phyloP scores from a whole-genome alignment of 2,797 vertebrate genomes.

The Microcaecilia unicolor region DNA sequence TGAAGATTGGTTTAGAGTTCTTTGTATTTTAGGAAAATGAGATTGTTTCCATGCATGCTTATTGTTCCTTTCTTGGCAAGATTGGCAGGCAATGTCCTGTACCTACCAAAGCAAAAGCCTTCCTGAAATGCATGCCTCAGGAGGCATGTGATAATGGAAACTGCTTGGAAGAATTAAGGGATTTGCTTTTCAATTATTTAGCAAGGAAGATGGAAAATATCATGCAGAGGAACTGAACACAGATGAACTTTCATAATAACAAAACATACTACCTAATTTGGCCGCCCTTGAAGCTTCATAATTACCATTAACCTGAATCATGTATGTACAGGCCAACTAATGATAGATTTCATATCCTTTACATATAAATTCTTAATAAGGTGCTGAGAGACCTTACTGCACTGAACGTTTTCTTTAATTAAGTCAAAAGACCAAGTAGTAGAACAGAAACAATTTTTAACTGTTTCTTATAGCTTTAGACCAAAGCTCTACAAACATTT shows the following conservation, averaged over 20 bases:
- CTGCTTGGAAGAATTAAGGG: background rate
- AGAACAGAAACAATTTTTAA: background rate
- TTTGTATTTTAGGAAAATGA: too few species aligned
- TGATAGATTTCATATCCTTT: background rate
- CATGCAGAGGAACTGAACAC: too few species aligned
- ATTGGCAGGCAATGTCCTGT: too few species aligned
- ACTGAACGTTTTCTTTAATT: background rate
- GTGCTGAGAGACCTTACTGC: background rate
- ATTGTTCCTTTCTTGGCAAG: too few species aligned
- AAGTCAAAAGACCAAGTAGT: background rate
- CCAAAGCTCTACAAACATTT: too few species aligned
- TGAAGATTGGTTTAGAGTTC: too few species aligned
- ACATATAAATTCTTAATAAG: background rate
- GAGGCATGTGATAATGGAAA: background rate
- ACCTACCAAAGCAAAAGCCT: background rate
- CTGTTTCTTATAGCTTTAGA: too few species aligned
- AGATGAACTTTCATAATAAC: too few species aligned
- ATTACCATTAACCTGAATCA: too few species aligned
- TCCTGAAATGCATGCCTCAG: background rate
- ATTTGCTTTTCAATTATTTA: background rate
- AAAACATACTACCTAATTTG: background rate
- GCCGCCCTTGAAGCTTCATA: too few species aligned
- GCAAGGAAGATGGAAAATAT: background rate
- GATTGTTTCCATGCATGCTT: too few species aligned
- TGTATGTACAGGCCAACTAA: background rate